Percentiles rank a stretch among this genome's conserved stretches.
phyloP scores from a whole-genome alignment of 1,140 invertebrate genomes.

The Lordiphosa stackelbergi region DNA sequence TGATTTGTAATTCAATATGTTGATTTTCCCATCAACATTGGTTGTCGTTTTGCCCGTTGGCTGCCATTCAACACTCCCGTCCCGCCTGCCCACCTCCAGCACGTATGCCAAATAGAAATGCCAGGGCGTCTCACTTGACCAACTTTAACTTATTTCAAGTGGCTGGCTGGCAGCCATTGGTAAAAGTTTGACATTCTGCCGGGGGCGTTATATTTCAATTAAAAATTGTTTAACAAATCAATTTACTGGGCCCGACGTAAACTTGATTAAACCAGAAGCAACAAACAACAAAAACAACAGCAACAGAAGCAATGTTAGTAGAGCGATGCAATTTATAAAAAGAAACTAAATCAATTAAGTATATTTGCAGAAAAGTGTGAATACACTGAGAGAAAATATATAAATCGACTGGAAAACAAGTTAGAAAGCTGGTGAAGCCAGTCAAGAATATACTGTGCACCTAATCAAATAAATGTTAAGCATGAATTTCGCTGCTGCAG shows the following conservation, averaged over 20 bases:
- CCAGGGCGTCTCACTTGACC: constrained; percentile 18
- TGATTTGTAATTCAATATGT: constrained; percentile 47
- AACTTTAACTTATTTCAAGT: constrained; percentile 43
- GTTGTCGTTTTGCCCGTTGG: constrained; percentile 21
- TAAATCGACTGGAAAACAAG: no score
- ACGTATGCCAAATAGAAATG: constrained; percentile 11
- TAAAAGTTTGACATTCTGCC: constrained; percentile 57
- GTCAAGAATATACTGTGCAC: no score
- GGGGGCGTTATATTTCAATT: constrained; percentile 61
- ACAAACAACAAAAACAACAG: constrained; percentile 8
- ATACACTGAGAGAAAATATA: no score
- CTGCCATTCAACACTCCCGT: constrained; percentile 36
- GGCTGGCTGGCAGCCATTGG: constrained; percentile 29
- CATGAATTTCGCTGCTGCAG: no score
- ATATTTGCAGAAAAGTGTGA: no score
- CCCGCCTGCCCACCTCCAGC: constrained; percentile 17
- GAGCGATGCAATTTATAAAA: constrained; percentile 45
- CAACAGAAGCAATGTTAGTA: constrained; percentile 18
- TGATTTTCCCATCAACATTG: constrained; percentile 25
- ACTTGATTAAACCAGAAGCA: constrained; percentile 47
- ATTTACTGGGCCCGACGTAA: constrained; percentile 45
- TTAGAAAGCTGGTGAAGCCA: no score
- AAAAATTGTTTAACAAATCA: constrained; percentile 73
- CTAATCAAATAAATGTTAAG: no score
- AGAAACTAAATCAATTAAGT: background rate